Evolutionary conservation across 1,140 invertebrate species (phyloP).

Genomic region (Chironomus tepperi): DNA sequence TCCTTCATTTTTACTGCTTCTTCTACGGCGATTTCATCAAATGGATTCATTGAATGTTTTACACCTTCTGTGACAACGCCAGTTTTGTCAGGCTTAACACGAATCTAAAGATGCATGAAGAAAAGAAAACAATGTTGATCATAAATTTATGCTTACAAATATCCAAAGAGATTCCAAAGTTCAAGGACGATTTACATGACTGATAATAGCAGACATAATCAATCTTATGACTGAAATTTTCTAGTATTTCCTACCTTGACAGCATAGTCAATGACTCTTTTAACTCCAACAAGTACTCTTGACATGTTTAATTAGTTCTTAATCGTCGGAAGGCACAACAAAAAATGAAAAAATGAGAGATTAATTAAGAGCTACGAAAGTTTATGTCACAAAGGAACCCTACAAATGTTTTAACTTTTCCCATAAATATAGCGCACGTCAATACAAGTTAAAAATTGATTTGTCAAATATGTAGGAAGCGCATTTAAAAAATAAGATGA

Average conservation of each 20-base stretch:
- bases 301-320: constrained; percentile 50
- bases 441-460: no score
- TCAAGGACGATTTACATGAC: constrained; percentile 29
- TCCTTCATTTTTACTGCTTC: constrained; percentile 98
- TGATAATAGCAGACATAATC: constrained; percentile 30
- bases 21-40: constrained; percentile 98
- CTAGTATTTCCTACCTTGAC: constrained; percentile 72
- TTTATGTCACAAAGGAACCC: no score
- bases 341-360: no score
- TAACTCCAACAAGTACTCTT: constrained; percentile 91
- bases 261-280: constrained; percentile 98
- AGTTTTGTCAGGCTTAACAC: constrained; percentile 94
- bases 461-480: no score
- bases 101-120: constrained; percentile 58
- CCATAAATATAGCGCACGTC: no score
- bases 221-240: constrained; percentile 25
- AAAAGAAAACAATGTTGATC: constrained; percentile 21
- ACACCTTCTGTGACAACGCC: constrained; percentile 96
- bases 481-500: no score
- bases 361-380: no score
- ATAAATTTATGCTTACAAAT: constrained; percentile 16
- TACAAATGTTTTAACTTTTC: no score
- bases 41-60: constrained; percentile 99
- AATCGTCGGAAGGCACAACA: no score
- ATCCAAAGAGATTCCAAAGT: constrained; percentile 31